Base-by-base conservation (phyloP, 2,888 invertebrate species). In the Acleris emargana region DNA sequence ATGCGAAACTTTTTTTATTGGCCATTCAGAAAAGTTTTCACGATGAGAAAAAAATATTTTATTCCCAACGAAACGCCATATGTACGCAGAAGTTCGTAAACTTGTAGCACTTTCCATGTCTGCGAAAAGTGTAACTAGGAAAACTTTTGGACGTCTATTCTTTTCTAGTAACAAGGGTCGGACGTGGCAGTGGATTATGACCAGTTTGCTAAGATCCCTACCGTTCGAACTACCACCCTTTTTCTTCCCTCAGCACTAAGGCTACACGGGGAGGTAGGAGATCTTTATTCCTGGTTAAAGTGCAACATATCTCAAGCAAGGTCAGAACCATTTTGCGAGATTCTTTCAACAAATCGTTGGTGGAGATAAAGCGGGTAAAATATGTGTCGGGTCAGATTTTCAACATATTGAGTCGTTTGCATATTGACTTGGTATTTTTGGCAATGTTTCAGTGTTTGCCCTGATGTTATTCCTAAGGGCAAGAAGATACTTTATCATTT, bases 311-410 rank as follows among this genome's bases (percentile, higher is more conserved):
- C 64, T 64, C 55, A 55, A 43, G 59, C 59, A 59, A 64, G 64
- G 64, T 64, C 64, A 64, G 54, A 64, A 60, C 64, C 64, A 60
- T 64, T 64, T 54, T 60, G 64, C 43, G 54, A 64, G 64, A 55
- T 64, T 64, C 64, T 64, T 60, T 64, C 59, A 64, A 64, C 64
- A 64, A 64, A 64, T 64, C 64, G 64, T 49, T 64, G 43, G 59
- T 55, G 50, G 54, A 51, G 59, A 64, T 64, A 64, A 64, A 64
- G 54, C 60, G 59, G 59, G 54, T 60, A 32, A 64, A 64, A 64
- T 64, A 64, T 66, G 57, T 61, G 61, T 60, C 57, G 61, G 61
- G 66, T 66, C 61, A 66, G 66, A 66, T 66, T 66, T 61, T 66
- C 60, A 57, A 52, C 66, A 51, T 66, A 66, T 66, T 66, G 61